phyloP scores from a whole-genome alignment of 2,888 invertebrate species.

The Hyalella azteca region DNA sequence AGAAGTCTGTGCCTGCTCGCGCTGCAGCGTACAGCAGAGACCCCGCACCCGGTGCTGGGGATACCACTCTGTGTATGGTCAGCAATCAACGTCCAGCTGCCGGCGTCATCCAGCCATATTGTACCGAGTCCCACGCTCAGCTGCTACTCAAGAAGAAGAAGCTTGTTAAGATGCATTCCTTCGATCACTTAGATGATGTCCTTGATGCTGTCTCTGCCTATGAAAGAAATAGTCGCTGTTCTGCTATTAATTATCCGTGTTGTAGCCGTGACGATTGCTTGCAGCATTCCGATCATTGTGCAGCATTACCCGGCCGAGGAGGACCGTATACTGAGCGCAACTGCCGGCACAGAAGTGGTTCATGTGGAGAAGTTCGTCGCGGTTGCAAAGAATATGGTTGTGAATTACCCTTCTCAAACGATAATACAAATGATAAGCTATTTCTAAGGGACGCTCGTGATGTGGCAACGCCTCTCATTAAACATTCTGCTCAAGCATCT shows the following conservation, averaged over 20 bases:
- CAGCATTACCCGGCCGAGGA: too few species aligned
- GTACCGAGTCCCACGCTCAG: background rate
- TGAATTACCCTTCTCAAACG: background rate
- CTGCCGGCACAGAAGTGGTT: background rate
- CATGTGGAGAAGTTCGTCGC: background rate
- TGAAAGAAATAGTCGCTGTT: too few species aligned
- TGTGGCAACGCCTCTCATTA: background rate
- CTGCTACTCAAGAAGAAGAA: background rate
- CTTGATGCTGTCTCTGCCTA: too few species aligned
- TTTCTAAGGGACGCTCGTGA: background rate
- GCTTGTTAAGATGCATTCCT: constrained; percentile 20
- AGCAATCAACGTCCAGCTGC: too few species aligned
- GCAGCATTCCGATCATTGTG: too few species aligned
- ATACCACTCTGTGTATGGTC: too few species aligned
- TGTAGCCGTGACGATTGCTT: too few species aligned
- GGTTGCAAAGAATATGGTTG: constrained; percentile 4
- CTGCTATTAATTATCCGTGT: too few species aligned
- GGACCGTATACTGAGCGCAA: background rate
- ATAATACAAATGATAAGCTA: constrained; percentile 20
- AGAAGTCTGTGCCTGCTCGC: too few species aligned
- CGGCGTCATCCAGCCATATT: too few species aligned
- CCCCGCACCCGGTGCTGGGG: too few species aligned
- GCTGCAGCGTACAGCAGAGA: too few species aligned
- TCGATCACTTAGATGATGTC: background rate
- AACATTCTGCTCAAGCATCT: constrained; percentile 1